A percentile compares a stretch with the other conserved stretches of the same genome.
Conservation (phyloP, 1,140 invertebrate species). For the Calosoma granatense region DNA sequence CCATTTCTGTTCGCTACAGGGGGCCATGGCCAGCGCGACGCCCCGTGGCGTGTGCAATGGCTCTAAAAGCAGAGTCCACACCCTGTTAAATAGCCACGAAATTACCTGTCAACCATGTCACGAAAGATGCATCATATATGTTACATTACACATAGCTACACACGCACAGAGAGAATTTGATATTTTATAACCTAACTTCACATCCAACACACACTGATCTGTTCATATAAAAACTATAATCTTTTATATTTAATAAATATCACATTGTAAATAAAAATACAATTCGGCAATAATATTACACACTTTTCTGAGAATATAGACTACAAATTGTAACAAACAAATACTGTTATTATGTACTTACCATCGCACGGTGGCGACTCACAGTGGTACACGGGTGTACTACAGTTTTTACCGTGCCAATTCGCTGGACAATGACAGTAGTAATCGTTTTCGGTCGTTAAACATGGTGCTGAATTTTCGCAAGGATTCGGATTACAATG, state of each 20-base stretch:
- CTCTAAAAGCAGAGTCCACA: conserved; percentile 6
- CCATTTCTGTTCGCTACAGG: conserved; percentile 29
- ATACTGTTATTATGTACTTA: conserved; percentile 25
- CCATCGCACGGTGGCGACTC: conserved; percentile 47
- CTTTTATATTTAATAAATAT: too few species aligned
- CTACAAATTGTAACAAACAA: too few species aligned
- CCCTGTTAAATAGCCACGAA: conserved; percentile 14
- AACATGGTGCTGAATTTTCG: conserved; percentile 65
- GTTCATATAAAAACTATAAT: too few species aligned
- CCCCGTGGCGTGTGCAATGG: conserved; percentile 17
- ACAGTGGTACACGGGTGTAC: conserved; percentile 50
- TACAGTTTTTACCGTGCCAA: conserved; percentile 86
- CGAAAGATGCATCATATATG: neutral
- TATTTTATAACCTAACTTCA: too few species aligned
- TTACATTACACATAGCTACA: too few species aligned
- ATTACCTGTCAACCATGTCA: conserved; percentile 22
- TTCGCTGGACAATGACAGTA: conserved; percentile 80
- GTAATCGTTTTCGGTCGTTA: conserved; percentile 77
- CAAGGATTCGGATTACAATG: conserved; percentile 76
- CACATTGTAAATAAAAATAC: too few species aligned
- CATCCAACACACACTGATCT: too few species aligned
- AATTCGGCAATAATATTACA: too few species aligned
- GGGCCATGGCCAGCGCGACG: conserved; percentile 14
- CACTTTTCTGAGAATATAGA: too few species aligned
- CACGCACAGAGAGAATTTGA: too few species aligned